Percentiles rank a stretch among this genome's conserved stretches.
Conservation (phyloP, 1,140 invertebrate genomes). For the Temnothorax nylanderi region DNA sequence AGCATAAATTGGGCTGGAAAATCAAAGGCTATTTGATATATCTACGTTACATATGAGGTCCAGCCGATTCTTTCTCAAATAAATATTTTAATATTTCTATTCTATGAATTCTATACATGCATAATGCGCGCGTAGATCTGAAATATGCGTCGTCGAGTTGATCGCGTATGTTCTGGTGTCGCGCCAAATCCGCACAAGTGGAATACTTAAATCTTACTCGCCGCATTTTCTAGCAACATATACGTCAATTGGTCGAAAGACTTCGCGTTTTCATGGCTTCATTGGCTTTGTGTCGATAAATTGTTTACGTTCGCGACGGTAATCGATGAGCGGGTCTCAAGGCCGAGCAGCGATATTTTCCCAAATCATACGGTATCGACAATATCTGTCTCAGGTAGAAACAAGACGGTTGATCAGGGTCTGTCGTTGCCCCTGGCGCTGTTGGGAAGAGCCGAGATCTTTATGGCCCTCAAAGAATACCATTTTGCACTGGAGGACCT, state of each 20-base stretch:
- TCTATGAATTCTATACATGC: background rate
- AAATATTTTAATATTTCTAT: background rate
- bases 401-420: constrained; percentile 86
- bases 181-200: constrained; percentile 15
- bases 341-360: background rate
- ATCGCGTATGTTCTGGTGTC: background rate
- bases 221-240: background rate
- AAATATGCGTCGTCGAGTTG: background rate
- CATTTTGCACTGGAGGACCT: constrained; percentile 87
- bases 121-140: background rate
- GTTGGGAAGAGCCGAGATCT: constrained; percentile 86
- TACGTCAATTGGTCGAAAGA: constrained; percentile 12
- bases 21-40: background rate
- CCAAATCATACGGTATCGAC: constrained; percentile 18
- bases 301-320: background rate
- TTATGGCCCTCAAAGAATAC: constrained; percentile 86
- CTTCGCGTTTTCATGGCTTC: constrained; percentile 6
- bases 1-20: background rate
- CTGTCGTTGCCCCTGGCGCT: constrained; percentile 87
- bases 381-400: constrained; percentile 80
- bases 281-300: constrained; percentile 30
- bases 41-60: background rate
- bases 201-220: constrained; percentile 29
- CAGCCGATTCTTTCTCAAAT: background rate
- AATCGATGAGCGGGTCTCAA: background rate